These are phyloP conservation scores for Fregata magnificens DNA, from an alignment of 2,113 vertebrate species.

Conservation along the genomic window DNA sequence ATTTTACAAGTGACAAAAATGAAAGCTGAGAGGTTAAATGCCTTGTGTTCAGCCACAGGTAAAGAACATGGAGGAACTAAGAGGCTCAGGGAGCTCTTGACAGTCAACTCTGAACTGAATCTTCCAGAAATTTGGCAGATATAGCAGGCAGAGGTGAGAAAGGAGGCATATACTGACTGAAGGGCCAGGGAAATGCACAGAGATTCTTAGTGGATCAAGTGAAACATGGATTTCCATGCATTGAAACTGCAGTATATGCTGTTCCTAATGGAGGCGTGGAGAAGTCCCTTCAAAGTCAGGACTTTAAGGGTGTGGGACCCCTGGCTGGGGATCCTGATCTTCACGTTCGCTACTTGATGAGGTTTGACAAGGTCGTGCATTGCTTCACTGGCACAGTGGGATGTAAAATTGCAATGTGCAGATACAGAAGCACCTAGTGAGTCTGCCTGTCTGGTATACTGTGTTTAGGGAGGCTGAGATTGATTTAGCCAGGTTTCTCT, in stretches of 20 bases:
- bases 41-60: neutral
- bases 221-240: neutral
- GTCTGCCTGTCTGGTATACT: neutral
- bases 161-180: neutral
- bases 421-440: neutral
- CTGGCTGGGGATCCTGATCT: neutral
- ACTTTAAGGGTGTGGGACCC: neutral
- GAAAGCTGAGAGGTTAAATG: neutral
- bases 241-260: neutral
- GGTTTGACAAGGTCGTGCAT: neutral
- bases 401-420: neutral
- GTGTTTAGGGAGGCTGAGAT: neutral
- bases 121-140: neutral
- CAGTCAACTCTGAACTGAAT: neutral
- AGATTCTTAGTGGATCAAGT: neutral
- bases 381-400: neutral
- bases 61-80: neutral
- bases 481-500: neutral
- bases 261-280: neutral
- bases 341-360: neutral
- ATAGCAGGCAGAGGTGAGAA: neutral
- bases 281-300: neutral
- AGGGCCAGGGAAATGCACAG: neutral
- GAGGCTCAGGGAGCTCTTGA: neutral
- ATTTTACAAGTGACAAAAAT: conserved; percentile 3